Evolutionary conservation across 1,140 invertebrate species (phyloP).

Genomic region (Aphaenogaster rudis): DNA sequence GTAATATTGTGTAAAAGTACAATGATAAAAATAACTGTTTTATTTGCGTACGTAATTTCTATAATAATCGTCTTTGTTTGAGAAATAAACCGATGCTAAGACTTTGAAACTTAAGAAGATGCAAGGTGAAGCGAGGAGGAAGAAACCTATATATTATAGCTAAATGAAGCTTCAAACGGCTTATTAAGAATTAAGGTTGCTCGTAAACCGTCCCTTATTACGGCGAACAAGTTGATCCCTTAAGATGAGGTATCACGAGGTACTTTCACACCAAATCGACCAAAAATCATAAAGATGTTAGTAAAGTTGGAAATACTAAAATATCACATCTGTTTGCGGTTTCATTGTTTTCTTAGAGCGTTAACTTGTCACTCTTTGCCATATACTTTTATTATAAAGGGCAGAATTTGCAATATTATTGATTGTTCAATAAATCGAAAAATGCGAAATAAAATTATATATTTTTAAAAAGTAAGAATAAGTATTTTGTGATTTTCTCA

Average conservation of each 20-base stretch:
- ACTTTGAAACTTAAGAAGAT: slow-evolving; percentile 5
- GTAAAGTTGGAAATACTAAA: slow-evolving; percentile 12
- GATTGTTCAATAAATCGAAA: neutral
- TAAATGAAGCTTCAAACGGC: neutral
- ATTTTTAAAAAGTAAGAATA: neutral
- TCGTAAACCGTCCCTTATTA: slow-evolving; percentile 23
- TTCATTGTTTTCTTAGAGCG: neutral
- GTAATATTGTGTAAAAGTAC: neutral
- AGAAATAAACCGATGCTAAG: neutral
- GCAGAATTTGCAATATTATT: neutral
- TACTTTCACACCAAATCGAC: neutral
- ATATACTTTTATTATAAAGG: neutral
- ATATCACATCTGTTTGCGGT: neutral
- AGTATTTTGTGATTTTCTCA: neutral
- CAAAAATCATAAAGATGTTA: slow-evolving; percentile 24
- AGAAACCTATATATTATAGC: neutral
- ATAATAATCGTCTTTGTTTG: neutral
- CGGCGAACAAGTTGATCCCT: slow-evolving; percentile 3
- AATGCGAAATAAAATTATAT: neutral
- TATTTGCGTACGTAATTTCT: neutral
- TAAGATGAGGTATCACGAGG: neutral
- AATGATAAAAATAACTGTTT: slow-evolving; percentile 2
- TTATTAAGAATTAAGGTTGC: slow-evolving; percentile 27
- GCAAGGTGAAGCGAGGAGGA: neutral
- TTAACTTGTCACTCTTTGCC: neutral